A percentile compares a stretch with the other conserved stretches of the same genome.
phyloP scores from a whole-genome alignment of 2,113 vertebrate species.

The Pluvianellus socialis region DNA sequence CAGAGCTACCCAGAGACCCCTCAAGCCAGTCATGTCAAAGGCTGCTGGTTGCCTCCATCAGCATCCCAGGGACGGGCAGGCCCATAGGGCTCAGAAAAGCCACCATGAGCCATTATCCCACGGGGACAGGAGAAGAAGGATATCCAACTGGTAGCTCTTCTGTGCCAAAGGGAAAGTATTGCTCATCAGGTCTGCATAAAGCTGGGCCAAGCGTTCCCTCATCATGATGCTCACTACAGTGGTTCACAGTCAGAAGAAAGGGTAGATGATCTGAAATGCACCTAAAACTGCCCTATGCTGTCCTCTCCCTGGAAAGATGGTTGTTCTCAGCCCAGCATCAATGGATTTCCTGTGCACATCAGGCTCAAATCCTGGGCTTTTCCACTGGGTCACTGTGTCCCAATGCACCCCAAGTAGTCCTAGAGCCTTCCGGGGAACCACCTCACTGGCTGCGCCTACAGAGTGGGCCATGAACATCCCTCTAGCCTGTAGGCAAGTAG shows the following conservation, averaged over 20 bases:
- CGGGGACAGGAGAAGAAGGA: not conserved
- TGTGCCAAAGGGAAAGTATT: not conserved
- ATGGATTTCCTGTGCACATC: not conserved
- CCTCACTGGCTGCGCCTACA: not conserved
- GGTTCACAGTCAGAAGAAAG: not conserved
- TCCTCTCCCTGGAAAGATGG: not conserved
- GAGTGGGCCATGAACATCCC: not conserved
- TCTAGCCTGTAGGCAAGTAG: not conserved
- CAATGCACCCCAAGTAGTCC: not conserved
- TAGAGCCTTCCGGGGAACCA: not conserved
- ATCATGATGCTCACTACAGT: not conserved
- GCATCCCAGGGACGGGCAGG: not conserved
- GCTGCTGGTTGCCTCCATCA: not conserved
- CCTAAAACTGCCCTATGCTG: not conserved
- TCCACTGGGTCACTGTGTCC: not conserved
- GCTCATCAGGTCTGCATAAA: not conserved
- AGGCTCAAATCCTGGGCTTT: not conserved
- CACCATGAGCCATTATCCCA: not conserved
- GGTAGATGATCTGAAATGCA: not conserved
- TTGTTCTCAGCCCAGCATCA: not conserved
- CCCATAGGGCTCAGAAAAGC: not conserved
- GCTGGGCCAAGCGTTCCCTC: not conserved
- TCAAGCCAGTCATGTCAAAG: not conserved
- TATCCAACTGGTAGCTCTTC: not conserved
- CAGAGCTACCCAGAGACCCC: not conserved